Percentiles rank a stretch among this genome's conserved stretches.
Conservation (phyloP, 2,888 invertebrate genomes). For the Dendrolimus houi region DNA sequence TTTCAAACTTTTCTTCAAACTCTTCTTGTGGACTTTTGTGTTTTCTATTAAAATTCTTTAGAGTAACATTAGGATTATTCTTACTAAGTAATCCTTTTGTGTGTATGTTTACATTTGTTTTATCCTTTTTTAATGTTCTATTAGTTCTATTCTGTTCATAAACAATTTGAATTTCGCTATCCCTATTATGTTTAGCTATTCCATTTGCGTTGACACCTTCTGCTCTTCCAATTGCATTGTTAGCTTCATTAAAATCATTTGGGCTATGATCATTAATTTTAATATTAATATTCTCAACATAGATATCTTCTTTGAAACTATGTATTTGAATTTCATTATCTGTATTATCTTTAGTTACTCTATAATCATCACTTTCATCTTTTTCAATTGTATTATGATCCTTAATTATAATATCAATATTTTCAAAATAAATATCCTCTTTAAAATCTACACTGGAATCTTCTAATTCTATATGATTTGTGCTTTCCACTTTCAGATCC, state of each 20-base stretch:
- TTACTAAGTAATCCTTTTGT: neutral
- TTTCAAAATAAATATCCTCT: no score
- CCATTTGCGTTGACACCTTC: neutral
- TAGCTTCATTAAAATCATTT: neutral
- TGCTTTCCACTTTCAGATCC: neutral
- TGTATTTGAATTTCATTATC: constrained; percentile 3
- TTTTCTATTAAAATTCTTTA: no score
- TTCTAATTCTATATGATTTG: no score
- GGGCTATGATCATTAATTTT: neutral
- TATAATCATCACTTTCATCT: constrained; percentile 6
- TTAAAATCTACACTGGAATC: no score
- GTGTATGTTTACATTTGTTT: constrained; percentile 2
- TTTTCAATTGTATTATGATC: constrained; percentile 10
- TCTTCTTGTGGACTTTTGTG: constrained; percentile 7
- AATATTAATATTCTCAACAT: neutral
- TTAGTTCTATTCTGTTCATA: constrained; percentile 1
- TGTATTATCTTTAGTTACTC: constrained; percentile 8
- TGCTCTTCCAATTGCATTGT: neutral
- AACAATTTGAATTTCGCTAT: constrained; percentile 1
- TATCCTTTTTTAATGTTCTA: constrained; percentile 3
- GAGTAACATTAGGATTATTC: no score
- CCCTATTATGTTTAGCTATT: neutral
- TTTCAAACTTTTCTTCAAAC: constrained; percentile 27
- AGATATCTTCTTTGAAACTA: constrained; percentile 1
- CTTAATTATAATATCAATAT: constrained; percentile 3